Evolutionary conservation across 2,113 vertebrate species (phyloP).

Genomic region (Melanerpes aurifrons): DNA sequence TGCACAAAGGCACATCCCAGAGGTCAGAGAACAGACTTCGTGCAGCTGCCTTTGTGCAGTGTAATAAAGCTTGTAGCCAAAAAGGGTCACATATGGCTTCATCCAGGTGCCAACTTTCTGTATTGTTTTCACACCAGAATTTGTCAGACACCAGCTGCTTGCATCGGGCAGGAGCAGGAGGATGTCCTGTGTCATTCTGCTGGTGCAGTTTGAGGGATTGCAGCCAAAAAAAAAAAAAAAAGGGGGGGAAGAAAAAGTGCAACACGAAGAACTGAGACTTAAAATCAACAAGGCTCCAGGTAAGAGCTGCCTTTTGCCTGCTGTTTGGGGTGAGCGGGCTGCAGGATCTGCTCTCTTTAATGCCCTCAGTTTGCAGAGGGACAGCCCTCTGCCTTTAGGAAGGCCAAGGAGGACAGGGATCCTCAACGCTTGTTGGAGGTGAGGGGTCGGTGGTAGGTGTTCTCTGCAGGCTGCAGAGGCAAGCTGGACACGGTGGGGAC

Average conservation of each 20-base stretch:
- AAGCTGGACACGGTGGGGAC: too few species aligned
- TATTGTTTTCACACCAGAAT: background rate
- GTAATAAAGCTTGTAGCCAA: background rate
- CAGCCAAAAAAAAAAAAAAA: background rate
- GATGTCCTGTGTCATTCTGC: constrained; percentile 38
- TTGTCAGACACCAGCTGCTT: background rate
- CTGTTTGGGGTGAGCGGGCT: background rate
- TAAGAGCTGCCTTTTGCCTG: background rate
- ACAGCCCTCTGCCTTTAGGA: background rate
- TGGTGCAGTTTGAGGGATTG: background rate
- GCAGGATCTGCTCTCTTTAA: background rate
- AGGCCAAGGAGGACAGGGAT: background rate
- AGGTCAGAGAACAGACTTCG: background rate
- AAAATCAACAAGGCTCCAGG: background rate
- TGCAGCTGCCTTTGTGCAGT: background rate
- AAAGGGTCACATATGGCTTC: background rate
- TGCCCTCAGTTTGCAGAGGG: background rate
- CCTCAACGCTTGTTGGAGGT: background rate
- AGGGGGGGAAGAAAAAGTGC: background rate
- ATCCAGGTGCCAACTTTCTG: background rate
- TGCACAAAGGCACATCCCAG: background rate
- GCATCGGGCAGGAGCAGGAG: background rate
- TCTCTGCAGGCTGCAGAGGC: background rate
- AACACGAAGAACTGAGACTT: background rate
- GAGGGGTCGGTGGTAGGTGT: background rate